Evolutionary conservation across 2,888 invertebrate genomes (phyloP).

Genomic region (Ormyrus pomaceus): DNA sequence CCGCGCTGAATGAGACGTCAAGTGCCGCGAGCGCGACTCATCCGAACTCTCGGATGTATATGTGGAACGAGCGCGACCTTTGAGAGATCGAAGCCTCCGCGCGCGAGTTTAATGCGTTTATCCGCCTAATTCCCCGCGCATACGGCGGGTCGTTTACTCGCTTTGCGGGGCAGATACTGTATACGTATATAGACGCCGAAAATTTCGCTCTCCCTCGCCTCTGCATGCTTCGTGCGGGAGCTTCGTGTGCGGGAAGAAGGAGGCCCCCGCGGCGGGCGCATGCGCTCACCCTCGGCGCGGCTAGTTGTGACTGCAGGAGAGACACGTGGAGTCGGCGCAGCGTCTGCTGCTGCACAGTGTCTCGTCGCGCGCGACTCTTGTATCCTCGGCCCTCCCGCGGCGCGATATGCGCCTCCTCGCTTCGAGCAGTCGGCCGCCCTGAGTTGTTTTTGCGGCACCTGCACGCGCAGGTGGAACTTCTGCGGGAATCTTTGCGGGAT

Average conservation of each 20-base stretch:
- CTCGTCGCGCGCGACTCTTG: constrained; percentile 10
- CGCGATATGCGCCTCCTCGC: not conserved
- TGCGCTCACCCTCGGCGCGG: constrained; percentile 8
- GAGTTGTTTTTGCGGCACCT: too few relatives aligned
- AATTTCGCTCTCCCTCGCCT: too few relatives aligned
- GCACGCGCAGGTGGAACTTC: too few relatives aligned
- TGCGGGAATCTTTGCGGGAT: too few relatives aligned
- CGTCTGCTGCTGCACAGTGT: constrained; percentile 34
- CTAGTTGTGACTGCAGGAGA: constrained; percentile 13
- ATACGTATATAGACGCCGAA: too few relatives aligned
- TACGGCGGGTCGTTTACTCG: too few relatives aligned
- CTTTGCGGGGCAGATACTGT: too few relatives aligned
- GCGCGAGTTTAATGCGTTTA: too few relatives aligned
- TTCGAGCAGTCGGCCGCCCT: not conserved
- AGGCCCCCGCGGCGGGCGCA: constrained; percentile 8
- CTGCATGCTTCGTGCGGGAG: too few relatives aligned
- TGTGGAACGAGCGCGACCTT: constrained; percentile 6
- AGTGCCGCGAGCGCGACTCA: constrained; percentile 23
- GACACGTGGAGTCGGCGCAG: constrained; percentile 49
- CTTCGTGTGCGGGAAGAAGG: too few relatives aligned
- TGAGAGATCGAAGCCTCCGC: too few relatives aligned
- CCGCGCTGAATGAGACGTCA: constrained; percentile 37
- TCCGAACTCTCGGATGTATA: not conserved
- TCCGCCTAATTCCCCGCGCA: too few relatives aligned
- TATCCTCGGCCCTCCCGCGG: not conserved